Conservation (phyloP, 2,113 vertebrate genomes). For the Cranoglanis bouderius region DNA sequence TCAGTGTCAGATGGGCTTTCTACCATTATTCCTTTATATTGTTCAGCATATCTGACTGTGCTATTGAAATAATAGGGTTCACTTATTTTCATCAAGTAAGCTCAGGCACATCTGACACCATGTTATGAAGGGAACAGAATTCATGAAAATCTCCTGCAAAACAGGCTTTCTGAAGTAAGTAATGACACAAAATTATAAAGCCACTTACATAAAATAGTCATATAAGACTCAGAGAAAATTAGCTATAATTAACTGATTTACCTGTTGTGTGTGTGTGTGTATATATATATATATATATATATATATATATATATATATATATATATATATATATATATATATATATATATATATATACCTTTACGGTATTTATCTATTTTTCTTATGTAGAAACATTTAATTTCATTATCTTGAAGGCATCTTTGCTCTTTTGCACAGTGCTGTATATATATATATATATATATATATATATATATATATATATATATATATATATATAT, state of each 20-base stretch:
- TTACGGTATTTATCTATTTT: too few relatives aligned
- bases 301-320: too few relatives aligned
- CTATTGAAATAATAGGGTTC: constrained; percentile 17
- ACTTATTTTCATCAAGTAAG: not conserved
- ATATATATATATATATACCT: too few relatives aligned
- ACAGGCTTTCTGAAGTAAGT: constrained; percentile 5
- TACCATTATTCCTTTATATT: constrained; percentile 22
- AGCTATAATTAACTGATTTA: not conserved
- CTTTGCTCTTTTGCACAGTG: too few relatives aligned
- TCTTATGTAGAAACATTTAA: too few relatives aligned
- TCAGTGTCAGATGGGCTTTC: constrained; percentile 24
- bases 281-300: too few relatives aligned
- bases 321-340: too few relatives aligned
- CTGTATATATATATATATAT: too few relatives aligned
- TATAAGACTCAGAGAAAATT: not conserved
- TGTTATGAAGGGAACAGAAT: not conserved
- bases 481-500: too few relatives aligned
- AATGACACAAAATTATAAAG: not conserved
- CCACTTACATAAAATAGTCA: constrained; percentile 2
- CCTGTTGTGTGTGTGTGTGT: too few relatives aligned
- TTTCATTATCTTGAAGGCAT: too few relatives aligned
- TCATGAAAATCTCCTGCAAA: not conserved
- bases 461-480: too few relatives aligned
- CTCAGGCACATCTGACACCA: constrained; percentile 6
- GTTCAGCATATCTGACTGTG: not conserved